A percentile compares a stretch with the other conserved stretches of the same genome.
phyloP scores from a whole-genome alignment of 35 echinoderm and acorn worm genomes.

The Ophioderma brevispina region DNA sequence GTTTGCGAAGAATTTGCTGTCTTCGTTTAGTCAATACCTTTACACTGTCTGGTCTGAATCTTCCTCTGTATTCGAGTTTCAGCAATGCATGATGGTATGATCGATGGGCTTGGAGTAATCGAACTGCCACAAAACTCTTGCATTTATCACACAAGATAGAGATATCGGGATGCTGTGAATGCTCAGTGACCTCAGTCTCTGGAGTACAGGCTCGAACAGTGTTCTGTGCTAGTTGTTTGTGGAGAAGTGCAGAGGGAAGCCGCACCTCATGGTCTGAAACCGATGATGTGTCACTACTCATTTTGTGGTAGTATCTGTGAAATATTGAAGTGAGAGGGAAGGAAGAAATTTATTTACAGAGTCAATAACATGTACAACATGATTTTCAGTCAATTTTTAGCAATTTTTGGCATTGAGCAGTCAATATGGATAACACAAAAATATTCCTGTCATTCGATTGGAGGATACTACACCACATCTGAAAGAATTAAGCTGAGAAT shows the following conservation, averaged over 20 bases:
- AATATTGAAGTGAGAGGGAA: too few relatives aligned
- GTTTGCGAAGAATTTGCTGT: conserved; percentile 47
- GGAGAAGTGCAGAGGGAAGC: neutral
- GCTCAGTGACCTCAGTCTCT: conserved; percentile 48
- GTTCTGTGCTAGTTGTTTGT: conserved; percentile 26
- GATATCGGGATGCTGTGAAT: conserved; percentile 69
- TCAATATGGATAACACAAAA: too few relatives aligned
- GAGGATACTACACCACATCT: too few relatives aligned
- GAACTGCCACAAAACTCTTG: conserved; percentile 49
- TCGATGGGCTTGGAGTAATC: conserved; percentile 64
- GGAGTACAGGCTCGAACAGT: conserved; percentile 33
- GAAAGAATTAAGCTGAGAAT: too few relatives aligned
- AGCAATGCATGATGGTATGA: conserved; percentile 72
- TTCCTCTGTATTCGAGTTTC: conserved; percentile 58
- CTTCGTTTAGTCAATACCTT: conserved; percentile 58
- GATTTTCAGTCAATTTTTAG: too few relatives aligned
- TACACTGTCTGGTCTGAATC: conserved; percentile 52
- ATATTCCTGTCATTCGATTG: too few relatives aligned
- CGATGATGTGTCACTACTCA: conserved; percentile 90
- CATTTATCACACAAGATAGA: conserved; percentile 83
- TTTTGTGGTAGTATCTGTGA: too few relatives aligned
- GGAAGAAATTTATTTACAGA: too few relatives aligned
- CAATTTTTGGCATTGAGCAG: too few relatives aligned
- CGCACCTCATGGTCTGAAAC: conserved; percentile 49
- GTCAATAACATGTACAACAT: too few relatives aligned